phyloP scores from a whole-genome alignment of 2,797 vertebrate species.

The Arvicola amphibius region DNA sequence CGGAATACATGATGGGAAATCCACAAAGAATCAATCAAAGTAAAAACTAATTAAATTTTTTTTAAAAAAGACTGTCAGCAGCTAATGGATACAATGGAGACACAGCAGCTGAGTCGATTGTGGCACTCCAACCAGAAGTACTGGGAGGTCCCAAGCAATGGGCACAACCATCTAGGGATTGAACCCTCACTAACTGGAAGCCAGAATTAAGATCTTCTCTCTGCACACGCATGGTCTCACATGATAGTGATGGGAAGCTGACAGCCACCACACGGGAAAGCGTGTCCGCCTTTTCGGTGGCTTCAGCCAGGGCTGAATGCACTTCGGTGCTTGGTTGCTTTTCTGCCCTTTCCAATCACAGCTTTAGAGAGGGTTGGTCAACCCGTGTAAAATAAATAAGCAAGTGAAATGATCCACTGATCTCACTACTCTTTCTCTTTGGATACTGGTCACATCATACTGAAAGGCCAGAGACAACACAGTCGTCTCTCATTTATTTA shows the following conservation, averaged over 20 bases:
- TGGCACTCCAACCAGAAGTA: not conserved
- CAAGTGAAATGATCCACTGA: not conserved
- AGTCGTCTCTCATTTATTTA: slow-evolving; percentile 26
- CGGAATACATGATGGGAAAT: not conserved
- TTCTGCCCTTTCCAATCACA: slow-evolving; percentile 5
- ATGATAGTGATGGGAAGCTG: not conserved
- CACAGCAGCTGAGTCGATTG: not conserved
- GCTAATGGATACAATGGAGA: not conserved
- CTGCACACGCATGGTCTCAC: too few relatives aligned
- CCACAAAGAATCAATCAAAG: not conserved
- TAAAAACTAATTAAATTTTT: not conserved
- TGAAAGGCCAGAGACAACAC: slow-evolving; percentile 41
- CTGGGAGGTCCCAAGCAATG: not conserved
- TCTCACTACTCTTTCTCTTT: slow-evolving; percentile 42
- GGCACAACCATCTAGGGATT: not conserved
- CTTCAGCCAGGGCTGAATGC: slow-evolving; percentile 21
- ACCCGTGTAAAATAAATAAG: not conserved
- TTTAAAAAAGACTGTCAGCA: not conserved
- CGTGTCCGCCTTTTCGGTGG: not conserved
- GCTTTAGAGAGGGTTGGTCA: not conserved
- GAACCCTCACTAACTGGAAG: not conserved
- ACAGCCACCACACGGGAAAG: not conserved
- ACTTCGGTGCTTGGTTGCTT: not conserved
- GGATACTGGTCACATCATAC: slow-evolving; percentile 19
- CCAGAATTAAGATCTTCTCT: not conserved